Evolutionary conservation across 2,113 vertebrate genomes (phyloP).

Genomic region (Empidonax alnorum): DNA sequence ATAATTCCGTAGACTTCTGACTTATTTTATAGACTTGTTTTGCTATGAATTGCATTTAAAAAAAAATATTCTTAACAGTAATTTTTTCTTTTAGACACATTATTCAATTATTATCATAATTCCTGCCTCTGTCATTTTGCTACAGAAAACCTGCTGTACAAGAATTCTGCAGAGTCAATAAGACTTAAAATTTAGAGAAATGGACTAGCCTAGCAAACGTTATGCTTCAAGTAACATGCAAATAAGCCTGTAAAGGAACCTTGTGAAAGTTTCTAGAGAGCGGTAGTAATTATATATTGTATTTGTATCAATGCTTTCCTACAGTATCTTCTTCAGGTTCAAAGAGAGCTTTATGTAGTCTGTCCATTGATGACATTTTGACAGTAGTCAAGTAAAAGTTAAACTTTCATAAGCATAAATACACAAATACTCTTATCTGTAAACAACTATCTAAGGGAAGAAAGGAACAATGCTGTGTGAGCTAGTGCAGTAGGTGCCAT

Average conservation of each 20-base stretch:
- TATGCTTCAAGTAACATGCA: background rate
- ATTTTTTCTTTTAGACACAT: background rate
- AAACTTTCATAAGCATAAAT: background rate
- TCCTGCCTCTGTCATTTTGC: background rate
- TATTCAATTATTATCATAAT: background rate
- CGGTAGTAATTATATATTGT: background rate
- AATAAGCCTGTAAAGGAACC: background rate
- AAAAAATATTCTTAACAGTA: background rate
- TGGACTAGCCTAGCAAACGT: background rate
- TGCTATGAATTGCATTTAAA: background rate
- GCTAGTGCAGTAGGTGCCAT: background rate
- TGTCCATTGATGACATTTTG: background rate
- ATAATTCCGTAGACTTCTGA: background rate
- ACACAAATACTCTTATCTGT: background rate
- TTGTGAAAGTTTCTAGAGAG: background rate
- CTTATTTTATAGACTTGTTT: background rate
- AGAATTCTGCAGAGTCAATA: background rate
- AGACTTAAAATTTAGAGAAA: background rate
- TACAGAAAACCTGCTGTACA: background rate
- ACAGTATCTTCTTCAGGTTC: background rate
- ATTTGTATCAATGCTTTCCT: background rate
- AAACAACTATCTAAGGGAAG: background rate
- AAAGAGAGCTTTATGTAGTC: background rate
- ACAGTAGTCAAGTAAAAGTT: background rate
- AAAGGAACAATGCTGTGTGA: background rate